These are phyloP conservation scores for Perccottus glenii DNA, from an alignment of 2,113 vertebrate species.

Conservation along the genomic window DNA sequence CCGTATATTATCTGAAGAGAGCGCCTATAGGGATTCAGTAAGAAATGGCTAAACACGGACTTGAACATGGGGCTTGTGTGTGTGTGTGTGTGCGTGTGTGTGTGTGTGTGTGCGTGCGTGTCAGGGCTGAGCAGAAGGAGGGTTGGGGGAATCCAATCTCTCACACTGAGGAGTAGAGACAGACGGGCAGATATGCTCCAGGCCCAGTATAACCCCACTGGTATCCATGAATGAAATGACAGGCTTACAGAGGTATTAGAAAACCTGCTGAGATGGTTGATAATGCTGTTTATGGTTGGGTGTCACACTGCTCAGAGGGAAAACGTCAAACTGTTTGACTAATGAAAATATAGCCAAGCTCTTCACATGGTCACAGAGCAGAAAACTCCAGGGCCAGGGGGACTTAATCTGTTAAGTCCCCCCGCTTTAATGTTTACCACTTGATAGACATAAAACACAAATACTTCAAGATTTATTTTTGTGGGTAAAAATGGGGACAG, in stretches of 20 bases:
- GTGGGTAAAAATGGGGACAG: conserved; percentile 34
- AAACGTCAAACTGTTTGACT: conserved; percentile 75
- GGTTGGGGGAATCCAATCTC: conserved; percentile 75
- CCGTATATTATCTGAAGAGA: too few species aligned
- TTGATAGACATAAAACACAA: conserved; percentile 32
- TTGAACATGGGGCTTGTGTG: too few species aligned
- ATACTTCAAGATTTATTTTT: conserved; percentile 44
- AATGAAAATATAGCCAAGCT: conserved; percentile 74
- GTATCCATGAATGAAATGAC: conserved; percentile 81
- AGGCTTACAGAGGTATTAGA: conserved; percentile 80
- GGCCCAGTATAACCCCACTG: conserved; percentile 67
- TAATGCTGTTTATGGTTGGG: conserved; percentile 72
- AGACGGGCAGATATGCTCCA: conserved; percentile 69
- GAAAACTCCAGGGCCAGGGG: conserved; percentile 49
- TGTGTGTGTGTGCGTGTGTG: not conserved
- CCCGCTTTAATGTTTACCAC: conserved; percentile 7
- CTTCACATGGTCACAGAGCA: conserved; percentile 46
- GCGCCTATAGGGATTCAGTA: too few species aligned
- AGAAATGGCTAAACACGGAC: too few species aligned
- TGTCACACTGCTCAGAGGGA: conserved; percentile 48
- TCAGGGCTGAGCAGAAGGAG: conserved; percentile 28
- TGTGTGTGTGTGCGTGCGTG: conserved; percentile 26
- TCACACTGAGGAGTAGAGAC: conserved; percentile 75
- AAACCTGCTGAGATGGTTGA: conserved; percentile 79
- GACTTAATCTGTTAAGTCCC: conserved; percentile 13